Base-by-base conservation (phyloP, 1,140 invertebrate species). In the Battus philenor region DNA sequence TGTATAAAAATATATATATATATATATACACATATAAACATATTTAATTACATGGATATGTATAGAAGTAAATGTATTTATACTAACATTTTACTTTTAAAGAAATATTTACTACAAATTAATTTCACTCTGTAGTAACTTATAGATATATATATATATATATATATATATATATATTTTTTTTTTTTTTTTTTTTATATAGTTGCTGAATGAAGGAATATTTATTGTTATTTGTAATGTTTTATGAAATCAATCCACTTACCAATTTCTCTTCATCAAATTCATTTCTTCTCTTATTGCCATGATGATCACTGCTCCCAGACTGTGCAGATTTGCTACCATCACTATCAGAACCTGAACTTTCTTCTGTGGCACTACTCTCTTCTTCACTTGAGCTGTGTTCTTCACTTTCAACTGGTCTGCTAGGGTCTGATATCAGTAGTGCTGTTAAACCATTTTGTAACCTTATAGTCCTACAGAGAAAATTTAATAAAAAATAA, bases 371-470 rank as follows among this genome's bases (percentile, higher is more conserved):
- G 9, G 76, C 69, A 26, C 84, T 86, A 3, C 61, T 68, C 34
- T 77, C 71, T 7, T 70, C 81, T 39, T 85, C 68, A 50, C 71
- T 77, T 7, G 68, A 75, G 36, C 54, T 58, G 11, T 22, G 57
- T 0, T 70, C 71, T 27, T 74, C 66, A 12, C 32, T 49, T 15
- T 51, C 27, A 30, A 59, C 38, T 22, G 57, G 52, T 12, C 55
- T 54, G 43, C 62, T 74, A 3, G 81, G 70, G 44, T 93, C 92
- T 8, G 91, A 90, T 55, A 93, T 90, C 6, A 93, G 68, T 10
- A 93, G 71, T 1, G 90, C 91, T 36, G 85, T 91, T 43, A 93
- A 71, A 2, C 91, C 92, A 88, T 93, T 93, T 43, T 83, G 62
- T 26, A 93, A 66, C 10, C 82, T 71, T 33, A 93, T 89, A 10